Conservation (phyloP, 2,797 vertebrate species). For the Myripristis murdjan region DNA sequence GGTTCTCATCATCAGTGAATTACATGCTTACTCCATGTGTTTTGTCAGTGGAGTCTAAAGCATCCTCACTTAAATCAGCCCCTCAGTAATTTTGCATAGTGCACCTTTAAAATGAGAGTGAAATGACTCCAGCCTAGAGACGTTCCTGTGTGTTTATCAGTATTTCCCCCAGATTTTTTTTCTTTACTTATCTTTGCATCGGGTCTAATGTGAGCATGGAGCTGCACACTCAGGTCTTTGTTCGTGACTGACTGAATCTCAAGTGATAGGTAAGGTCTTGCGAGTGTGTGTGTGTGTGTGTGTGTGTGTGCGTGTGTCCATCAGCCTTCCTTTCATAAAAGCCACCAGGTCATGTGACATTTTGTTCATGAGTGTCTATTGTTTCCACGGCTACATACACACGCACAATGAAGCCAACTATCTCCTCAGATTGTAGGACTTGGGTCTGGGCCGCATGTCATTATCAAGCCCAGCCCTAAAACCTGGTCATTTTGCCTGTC, state of each 20-base stretch:
- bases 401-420: background rate
- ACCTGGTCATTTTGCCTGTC: conserved; percentile 19
- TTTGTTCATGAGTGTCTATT: conserved; percentile 7
- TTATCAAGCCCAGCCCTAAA: conserved; percentile 4
- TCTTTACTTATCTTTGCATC: background rate
- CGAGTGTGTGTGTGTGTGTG: too few relatives aligned
- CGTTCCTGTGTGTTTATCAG: background rate
- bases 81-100: too few relatives aligned
- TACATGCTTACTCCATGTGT: too few relatives aligned
- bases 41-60: too few relatives aligned
- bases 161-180: background rate
- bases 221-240: background rate
- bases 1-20: too few relatives aligned
- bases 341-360: background rate
- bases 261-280: background rate
- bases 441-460: background rate
- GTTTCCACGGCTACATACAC: background rate
- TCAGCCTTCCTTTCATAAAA: background rate
- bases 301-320: conserved; percentile 1
- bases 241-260: background rate
- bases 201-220: background rate
- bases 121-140: background rate
- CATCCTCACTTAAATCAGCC: too few relatives aligned
- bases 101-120: background rate
- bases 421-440: background rate